A percentile compares a stretch with the other conserved stretches of the same genome.
Conservation (phyloP, 2,113 vertebrate genomes). For the Eleginops maclovinus region DNA sequence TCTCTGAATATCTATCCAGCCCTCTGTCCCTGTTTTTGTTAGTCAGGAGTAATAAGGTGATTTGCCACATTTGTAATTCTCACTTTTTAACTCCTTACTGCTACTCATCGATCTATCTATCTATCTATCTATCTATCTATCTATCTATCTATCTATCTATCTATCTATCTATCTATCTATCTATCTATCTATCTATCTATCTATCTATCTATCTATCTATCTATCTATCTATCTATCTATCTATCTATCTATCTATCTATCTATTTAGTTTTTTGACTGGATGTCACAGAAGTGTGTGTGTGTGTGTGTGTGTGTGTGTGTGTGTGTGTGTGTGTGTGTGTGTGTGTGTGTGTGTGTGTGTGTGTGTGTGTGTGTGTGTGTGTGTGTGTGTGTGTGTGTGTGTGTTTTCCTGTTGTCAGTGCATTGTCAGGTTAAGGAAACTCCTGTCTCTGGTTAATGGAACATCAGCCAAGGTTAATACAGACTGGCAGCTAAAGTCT, state of each 20-base stretch:
- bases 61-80: background rate
- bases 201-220: slow-evolving; percentile 2
- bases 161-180: slow-evolving; percentile 3
- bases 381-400: slow-evolving; percentile 22
- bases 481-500: slow-evolving; percentile 60
- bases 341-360: slow-evolving; percentile 3
- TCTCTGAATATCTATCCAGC: slow-evolving; percentile 32
- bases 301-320: background rate
- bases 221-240: background rate
- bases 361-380: slow-evolving; percentile 21
- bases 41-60: slow-evolving; percentile 13
- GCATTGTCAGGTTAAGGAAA: slow-evolving; percentile 65
- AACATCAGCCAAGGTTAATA: slow-evolving; percentile 67
- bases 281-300: background rate
- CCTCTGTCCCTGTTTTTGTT: slow-evolving; percentile 29
- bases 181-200: background rate
- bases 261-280: slow-evolving; percentile 12
- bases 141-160: background rate
- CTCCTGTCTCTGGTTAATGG: slow-evolving; percentile 71
- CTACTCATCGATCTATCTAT: background rate
- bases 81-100: background rate
- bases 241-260: background rate
- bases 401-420: slow-evolving; percentile 53
- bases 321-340: slow-evolving; percentile 34
- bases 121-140: slow-evolving; percentile 2